These are phyloP conservation scores for Drosophila kepulauana DNA, from an alignment of 1,140 invertebrate species.

Conservation along the genomic window DNA sequence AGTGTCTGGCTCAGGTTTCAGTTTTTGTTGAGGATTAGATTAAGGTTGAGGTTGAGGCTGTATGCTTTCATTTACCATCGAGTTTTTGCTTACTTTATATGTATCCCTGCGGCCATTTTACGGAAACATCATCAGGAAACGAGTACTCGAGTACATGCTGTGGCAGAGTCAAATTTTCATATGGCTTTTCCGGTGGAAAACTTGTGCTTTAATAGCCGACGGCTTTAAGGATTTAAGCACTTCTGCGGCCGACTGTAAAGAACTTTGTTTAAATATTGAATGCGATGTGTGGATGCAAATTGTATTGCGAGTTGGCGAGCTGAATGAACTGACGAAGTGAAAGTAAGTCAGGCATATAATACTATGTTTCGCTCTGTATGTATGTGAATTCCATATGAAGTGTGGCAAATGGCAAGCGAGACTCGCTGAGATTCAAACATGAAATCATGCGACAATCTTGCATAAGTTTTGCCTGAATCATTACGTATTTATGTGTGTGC, in stretches of 20 bases:
- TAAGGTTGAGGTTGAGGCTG: constrained; percentile 8
- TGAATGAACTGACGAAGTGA: not conserved
- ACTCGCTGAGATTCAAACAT: not conserved
- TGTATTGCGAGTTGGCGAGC: constrained; percentile 7
- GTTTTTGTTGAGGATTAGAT: not conserved
- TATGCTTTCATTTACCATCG: constrained; percentile 56
- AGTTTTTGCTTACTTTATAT: constrained; percentile 45
- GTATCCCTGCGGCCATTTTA: constrained; percentile 67
- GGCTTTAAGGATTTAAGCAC: not conserved
- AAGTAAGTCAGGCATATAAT: not conserved
- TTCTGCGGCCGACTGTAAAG: not conserved
- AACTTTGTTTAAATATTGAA: constrained; percentile 40
- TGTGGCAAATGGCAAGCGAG: not conserved
- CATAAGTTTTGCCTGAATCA: constrained; percentile 14
- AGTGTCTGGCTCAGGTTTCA: constrained; percentile 25
- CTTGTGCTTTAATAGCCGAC: constrained; percentile 26
- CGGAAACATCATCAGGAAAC: constrained; percentile 67
- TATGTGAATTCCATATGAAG: not conserved
- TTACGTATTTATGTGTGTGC: constrained; percentile 23
- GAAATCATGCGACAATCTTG: constrained; percentile 4
- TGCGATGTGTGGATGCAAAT: constrained; percentile 10
- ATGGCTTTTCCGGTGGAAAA: constrained; percentile 2
- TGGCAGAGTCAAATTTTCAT: constrained; percentile 10
- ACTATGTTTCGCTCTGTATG: no score
- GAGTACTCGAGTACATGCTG: constrained; percentile 30